Percentiles rank a stretch among this genome's conserved stretches.
Conservation (phyloP, 2,797 vertebrate genomes). For the Xenops minutus region DNA sequence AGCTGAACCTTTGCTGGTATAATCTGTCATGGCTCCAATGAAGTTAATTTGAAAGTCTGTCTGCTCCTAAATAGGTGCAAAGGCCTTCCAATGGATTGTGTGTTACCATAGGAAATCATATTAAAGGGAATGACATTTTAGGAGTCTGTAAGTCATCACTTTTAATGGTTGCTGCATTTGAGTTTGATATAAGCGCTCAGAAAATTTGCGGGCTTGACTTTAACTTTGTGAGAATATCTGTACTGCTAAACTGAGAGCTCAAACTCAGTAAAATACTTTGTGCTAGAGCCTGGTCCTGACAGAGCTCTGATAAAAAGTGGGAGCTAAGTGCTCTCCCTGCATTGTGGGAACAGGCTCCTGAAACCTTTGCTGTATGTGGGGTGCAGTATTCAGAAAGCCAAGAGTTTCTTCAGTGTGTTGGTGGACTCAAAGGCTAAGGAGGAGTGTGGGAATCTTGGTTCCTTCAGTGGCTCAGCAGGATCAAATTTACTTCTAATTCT, state of each 20-base stretch:
- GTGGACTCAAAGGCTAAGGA: not conserved
- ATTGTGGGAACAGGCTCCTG: not conserved
- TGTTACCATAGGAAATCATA: constrained; percentile 37
- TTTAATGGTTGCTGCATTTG: not conserved
- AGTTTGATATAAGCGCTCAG: not conserved
- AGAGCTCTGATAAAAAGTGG: not conserved
- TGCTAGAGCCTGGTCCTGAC: not conserved
- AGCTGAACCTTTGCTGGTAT: not conserved
- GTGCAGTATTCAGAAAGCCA: not conserved
- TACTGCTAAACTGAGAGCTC: not conserved
- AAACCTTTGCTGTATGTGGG: accelerated
- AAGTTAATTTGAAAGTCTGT: constrained; percentile 20
- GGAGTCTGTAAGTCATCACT: not conserved
- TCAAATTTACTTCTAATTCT: not conserved
- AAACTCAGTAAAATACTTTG: not conserved
- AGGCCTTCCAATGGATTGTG: constrained; percentile 2
- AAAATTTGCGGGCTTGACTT: not conserved
- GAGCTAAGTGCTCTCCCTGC: not conserved
- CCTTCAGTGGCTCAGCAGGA: not conserved
- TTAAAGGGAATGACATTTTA: constrained; percentile 2
- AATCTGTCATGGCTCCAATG: constrained; percentile 35
- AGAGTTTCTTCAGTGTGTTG: not conserved
- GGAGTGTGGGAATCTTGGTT: not conserved
- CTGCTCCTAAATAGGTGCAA: constrained; percentile 42
- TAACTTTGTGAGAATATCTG: not conserved